Evolutionary conservation across 2,888 invertebrate species (phyloP).

Genomic region (Andrena marginata): DNA sequence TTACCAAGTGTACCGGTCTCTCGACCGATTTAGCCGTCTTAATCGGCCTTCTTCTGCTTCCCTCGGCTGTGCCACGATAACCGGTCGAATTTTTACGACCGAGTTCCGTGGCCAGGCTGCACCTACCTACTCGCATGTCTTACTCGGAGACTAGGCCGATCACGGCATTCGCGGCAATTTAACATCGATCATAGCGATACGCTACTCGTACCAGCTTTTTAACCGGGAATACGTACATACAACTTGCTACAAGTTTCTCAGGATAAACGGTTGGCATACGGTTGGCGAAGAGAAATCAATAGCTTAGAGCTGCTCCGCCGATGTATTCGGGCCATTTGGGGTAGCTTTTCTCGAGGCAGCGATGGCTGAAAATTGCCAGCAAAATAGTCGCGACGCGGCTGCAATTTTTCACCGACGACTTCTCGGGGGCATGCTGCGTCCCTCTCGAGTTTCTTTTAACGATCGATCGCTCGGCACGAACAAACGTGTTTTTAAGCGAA

Average conservation of each 20-base stretch:
- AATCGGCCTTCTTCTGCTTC: constrained; percentile 33
- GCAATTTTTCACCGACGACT: neutral
- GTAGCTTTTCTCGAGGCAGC: too few species aligned
- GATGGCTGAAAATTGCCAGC: neutral
- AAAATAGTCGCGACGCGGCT: neutral
- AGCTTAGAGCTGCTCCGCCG: too few species aligned
- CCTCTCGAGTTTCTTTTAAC: constrained; percentile 20
- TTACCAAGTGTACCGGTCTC: constrained; percentile 18
- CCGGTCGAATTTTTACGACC: constrained; percentile 21
- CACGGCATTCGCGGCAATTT: neutral
- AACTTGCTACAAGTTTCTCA: too few species aligned
- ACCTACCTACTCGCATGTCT: neutral
- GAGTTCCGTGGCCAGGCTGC: constrained; percentile 10
- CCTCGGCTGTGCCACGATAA: neutral
- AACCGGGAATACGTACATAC: too few species aligned
- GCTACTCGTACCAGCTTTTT: neutral
- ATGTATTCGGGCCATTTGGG: too few species aligned
- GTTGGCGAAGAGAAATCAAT: too few species aligned
- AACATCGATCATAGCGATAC: neutral
- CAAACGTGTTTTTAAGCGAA: constrained; percentile 22
- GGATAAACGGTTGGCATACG: too few species aligned
- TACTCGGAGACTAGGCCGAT: neutral
- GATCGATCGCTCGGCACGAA: constrained; percentile 26
- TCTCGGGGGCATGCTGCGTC: constrained; percentile 16
- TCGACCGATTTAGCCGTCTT: constrained; percentile 35